These are phyloP conservation scores for Petroica traversi DNA, from an alignment of 2,113 vertebrate species.

Conservation along the genomic window DNA sequence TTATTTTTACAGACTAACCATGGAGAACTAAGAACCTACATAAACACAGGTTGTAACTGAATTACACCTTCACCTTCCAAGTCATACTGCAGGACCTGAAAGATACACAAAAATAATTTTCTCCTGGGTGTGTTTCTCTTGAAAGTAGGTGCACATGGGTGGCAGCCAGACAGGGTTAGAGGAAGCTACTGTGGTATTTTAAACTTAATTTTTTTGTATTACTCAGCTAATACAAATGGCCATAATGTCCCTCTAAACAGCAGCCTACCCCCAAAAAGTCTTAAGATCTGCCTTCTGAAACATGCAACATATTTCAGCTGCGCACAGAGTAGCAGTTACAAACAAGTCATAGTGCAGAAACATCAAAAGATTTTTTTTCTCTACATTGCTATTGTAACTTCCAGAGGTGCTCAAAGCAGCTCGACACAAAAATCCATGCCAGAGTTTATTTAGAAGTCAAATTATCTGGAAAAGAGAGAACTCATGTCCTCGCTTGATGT, in stretches of 20 bases:
- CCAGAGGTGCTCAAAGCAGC: neutral
- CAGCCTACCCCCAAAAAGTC: neutral
- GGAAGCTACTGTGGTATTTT: neutral
- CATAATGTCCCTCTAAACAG: neutral
- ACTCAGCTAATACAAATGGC: neutral
- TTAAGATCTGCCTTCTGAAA: neutral
- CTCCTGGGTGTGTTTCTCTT: neutral
- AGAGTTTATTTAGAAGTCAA: neutral
- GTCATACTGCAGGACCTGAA: neutral
- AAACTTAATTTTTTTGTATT: neutral
- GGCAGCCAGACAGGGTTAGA: neutral
- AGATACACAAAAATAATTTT: neutral
- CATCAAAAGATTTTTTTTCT: neutral
- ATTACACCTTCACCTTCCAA: neutral
- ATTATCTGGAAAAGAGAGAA: neutral
- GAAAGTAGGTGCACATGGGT: neutral
- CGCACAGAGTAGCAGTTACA: neutral
- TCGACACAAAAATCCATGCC: neutral
- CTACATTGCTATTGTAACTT: neutral
- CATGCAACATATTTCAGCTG: neutral
- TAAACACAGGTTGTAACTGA: neutral
- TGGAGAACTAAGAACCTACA: accelerated
- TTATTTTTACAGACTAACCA: neutral
- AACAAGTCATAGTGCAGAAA: neutral
- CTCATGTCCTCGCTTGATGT: neutral